Evolutionary conservation across 2,113 vertebrate species (phyloP), one percentile per base, ranked within the genome.

Genomic region (Galbula dea): DNA sequence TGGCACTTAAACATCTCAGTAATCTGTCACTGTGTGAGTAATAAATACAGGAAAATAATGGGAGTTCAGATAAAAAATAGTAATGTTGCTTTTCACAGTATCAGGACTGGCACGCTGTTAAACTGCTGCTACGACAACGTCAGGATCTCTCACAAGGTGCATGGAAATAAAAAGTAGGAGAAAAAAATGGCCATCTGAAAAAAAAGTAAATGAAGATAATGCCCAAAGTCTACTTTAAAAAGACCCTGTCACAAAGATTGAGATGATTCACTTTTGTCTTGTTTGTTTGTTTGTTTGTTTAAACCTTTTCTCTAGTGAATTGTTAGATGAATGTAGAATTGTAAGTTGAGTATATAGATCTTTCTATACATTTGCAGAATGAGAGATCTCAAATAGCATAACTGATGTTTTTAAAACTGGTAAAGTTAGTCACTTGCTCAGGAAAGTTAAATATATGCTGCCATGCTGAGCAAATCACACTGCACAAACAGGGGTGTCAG

Each of bases 321-420:
- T 86, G 68, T 72, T 72, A 89, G n/a, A 65, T 4, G 13, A 78
- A 63, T 15, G 34, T 49, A 61, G 73, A 88, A 76, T 51, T 69
- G 45, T 61, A 94, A 84, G 88, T 58, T 41, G 45, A 65, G 6
- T 36, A 13, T 59, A 68, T 17, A 96, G 57, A 61, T 49, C 54
- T 94, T 75, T 59, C 45, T 90, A 63, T 30, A 15, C 43, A 80
- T 94, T 94, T 92, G 90, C 68, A 89, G 94, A 96, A 91, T 6
- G 26, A 94, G 49, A 83, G 23, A 83, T 58, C 39, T 80, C 76
- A 72, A 69, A 26, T 78, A 76, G 74, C 23, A 14, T 36, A 89
- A 68, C 23, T 1, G 17, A 57, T 4, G 4, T 81, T 82, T 39
- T 81, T 78, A 62, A 88, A 89, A 68, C 49, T 69, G 26, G 14